Conservation (phyloP, 2,113 vertebrate genomes). For the Ceyx melanurus region DNA sequence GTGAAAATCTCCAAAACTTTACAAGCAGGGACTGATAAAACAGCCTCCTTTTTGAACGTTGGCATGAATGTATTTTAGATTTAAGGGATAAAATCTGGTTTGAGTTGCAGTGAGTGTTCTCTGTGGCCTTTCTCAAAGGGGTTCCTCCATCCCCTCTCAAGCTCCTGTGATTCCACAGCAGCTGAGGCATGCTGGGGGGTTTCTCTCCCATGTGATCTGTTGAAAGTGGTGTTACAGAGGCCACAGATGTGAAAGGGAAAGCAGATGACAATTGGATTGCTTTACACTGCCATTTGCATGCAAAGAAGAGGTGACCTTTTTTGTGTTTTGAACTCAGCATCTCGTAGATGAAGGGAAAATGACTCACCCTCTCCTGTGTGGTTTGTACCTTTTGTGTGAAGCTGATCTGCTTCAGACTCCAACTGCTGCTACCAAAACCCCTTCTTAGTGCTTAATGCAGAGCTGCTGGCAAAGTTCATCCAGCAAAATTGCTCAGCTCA, state of each 20-base stretch:
- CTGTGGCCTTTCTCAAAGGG: neutral
- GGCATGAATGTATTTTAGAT: neutral
- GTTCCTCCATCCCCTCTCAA: neutral
- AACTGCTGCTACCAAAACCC: neutral
- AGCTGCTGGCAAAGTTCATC: neutral
- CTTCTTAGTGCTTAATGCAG: neutral
- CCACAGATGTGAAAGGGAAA: neutral
- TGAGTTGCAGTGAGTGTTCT: neutral
- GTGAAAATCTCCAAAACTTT: neutral
- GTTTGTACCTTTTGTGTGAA: neutral
- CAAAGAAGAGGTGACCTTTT: neutral
- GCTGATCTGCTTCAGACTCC: neutral
- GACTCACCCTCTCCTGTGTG: neutral
- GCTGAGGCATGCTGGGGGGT: neutral
- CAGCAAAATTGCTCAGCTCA: neutral
- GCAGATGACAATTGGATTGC: neutral
- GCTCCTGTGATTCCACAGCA: neutral
- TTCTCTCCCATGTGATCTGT: slow-evolving; percentile 17
- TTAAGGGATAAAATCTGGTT: neutral
- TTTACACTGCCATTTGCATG: neutral
- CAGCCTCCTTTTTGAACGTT: neutral
- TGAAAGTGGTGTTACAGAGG: neutral
- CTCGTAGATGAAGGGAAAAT: slow-evolving; percentile 20
- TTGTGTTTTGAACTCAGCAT: neutral
- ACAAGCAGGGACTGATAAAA: neutral